A percentile compares a stretch with the other conserved stretches of the same genome.
Conservation (phyloP, 92 coral and sea anemone species). For the Phymanthus crucifer region DNA sequence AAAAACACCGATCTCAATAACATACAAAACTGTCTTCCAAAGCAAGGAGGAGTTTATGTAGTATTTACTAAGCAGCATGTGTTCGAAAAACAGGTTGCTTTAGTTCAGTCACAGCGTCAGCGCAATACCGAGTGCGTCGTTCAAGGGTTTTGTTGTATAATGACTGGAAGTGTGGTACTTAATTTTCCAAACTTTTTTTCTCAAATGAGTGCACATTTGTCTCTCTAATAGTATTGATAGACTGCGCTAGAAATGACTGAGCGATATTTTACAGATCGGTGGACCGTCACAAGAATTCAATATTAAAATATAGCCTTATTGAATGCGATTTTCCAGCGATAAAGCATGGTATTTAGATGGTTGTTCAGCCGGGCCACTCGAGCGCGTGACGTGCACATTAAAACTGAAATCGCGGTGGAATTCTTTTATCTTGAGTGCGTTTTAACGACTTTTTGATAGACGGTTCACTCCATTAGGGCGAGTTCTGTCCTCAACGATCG, state of each 20-base stretch:
- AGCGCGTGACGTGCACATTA: conserved; percentile 5
- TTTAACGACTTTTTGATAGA: conserved; percentile 4
- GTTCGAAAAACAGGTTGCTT: too few species aligned
- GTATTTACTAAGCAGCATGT: too few species aligned
- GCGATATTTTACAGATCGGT: background rate
- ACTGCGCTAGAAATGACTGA: background rate
- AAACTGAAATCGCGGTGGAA: conserved; percentile 2
- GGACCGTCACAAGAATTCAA: background rate
- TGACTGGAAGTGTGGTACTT: background rate
- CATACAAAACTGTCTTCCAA: too few species aligned
- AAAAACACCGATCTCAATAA: background rate
- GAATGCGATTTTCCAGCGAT: background rate
- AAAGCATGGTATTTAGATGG: background rate
- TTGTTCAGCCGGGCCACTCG: background rate
- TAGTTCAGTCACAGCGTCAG: background rate
- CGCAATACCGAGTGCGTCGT: background rate
- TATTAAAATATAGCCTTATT: background rate
- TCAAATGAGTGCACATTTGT: background rate
- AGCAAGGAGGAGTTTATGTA: too few species aligned
- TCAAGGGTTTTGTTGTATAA: background rate
- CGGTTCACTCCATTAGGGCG: conserved; percentile 3
- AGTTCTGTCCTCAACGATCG: conserved; percentile 1
- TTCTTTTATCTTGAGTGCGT: conserved; percentile 7
- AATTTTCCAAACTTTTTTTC: background rate
- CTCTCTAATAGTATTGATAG: background rate